These are phyloP conservation scores for Perodicticus potto DNA, from an alignment of 2,797 vertebrate species.

Conservation along the genomic window DNA sequence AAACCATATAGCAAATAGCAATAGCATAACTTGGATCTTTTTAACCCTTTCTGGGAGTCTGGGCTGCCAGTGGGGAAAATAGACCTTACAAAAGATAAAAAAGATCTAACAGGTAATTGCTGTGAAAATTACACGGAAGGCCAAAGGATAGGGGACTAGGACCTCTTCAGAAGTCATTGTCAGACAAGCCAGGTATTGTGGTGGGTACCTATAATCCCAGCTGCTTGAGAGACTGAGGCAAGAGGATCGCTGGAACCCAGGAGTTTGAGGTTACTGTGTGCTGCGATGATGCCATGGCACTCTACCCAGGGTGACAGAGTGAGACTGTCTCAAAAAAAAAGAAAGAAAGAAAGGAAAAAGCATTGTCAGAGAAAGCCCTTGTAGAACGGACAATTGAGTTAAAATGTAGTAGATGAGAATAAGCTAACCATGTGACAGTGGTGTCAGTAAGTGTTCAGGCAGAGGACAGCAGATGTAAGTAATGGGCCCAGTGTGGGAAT, in stretches of 20 bases:
- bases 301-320: no score
- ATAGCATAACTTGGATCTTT: background rate
- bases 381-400: background rate
- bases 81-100: background rate
- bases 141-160: background rate
- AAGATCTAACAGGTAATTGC: background rate
- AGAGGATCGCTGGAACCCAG: no score
- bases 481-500: background rate
- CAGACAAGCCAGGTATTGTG: background rate
- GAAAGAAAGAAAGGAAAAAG: background rate
- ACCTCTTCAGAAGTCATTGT: background rate
- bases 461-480: background rate
- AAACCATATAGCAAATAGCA: background rate
- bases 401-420: background rate
- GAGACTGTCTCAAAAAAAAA: no score
- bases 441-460: background rate
- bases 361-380: background rate
- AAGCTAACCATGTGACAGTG: background rate
- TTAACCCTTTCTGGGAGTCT: background rate
- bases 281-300: no score
- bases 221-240: no score
- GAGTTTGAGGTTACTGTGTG: no score
- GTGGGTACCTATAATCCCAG: no score
- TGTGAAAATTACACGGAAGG: background rate
- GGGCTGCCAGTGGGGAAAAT: background rate